phyloP scores from a whole-genome alignment of 2,797 vertebrate genomes.

The Lutjanus campechanus region DNA sequence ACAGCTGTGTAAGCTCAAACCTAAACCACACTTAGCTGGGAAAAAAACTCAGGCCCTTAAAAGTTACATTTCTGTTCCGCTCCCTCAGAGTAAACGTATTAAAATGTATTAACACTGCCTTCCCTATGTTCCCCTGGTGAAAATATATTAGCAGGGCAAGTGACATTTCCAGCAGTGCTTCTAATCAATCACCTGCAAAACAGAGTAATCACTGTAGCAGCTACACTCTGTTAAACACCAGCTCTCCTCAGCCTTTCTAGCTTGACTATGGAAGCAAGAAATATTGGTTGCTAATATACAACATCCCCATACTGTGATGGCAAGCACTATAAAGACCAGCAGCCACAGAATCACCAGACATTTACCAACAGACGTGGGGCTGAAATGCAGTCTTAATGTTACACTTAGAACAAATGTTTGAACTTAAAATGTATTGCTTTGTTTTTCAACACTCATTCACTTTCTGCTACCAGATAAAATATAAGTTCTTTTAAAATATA shows the following conservation, averaged over 20 bases:
- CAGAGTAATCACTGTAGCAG: constrained; percentile 83
- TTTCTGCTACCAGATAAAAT: neutral
- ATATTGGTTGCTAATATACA: constrained; percentile 64
- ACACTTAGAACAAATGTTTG: neutral
- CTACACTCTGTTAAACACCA: constrained; percentile 82
- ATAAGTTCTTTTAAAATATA: neutral
- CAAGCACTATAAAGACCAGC: constrained; percentile 41
- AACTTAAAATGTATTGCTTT: neutral
- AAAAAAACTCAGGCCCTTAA: constrained; percentile 12
- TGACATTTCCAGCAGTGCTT: constrained; percentile 83
- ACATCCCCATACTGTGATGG: constrained; percentile 49
- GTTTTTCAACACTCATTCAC: neutral
- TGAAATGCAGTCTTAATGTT: constrained; percentile 3
- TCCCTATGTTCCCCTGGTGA: constrained; percentile 74
- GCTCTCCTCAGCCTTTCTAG: constrained; percentile 70
- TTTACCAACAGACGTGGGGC: constrained; percentile 28
- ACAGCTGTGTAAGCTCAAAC: constrained; percentile 2
- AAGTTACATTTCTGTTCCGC: constrained; percentile 60
- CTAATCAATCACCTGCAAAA: constrained; percentile 85
- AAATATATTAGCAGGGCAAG: constrained; percentile 81
- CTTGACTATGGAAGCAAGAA: constrained; percentile 55
- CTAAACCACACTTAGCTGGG: constrained; percentile 26
- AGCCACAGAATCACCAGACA: constrained; percentile 26
- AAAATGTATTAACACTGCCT: constrained; percentile 74
- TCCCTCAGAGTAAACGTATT: constrained; percentile 67